phyloP scores from a whole-genome alignment of 2,888 invertebrate genomes.

The Cyrtodaria siliqua region DNA sequence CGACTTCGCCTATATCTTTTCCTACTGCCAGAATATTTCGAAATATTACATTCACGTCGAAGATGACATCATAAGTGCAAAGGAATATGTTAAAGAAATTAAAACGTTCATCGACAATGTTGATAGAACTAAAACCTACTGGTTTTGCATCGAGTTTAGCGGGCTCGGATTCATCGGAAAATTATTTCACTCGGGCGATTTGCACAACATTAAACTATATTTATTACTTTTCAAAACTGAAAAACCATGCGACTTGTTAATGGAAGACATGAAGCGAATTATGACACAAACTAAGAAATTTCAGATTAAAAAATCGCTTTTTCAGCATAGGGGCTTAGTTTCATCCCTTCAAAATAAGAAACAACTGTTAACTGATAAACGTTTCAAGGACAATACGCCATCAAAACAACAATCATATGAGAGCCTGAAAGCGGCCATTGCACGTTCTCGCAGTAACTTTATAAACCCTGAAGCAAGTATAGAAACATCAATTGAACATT shows the following conservation, averaged over 20 bases:
- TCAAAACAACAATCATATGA: not conserved
- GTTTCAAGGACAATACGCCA: constrained; percentile 12
- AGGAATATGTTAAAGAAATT: constrained; percentile 80
- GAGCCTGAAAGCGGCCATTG: not conserved
- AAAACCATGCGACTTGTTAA: constrained; percentile 46
- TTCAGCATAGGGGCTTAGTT: constrained; percentile 47
- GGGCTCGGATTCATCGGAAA: constrained; percentile 60
- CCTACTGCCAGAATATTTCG: constrained; percentile 78
- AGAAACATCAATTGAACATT: constrained; percentile 17
- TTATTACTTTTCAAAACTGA: constrained; percentile 43
- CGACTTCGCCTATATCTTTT: constrained; percentile 83
- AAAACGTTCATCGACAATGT: constrained; percentile 77
- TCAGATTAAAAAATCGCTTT: constrained; percentile 24
- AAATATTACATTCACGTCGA: constrained; percentile 84
- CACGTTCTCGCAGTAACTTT: not conserved
- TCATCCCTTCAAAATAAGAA: constrained; percentile 46
- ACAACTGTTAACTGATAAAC: constrained; percentile 19
- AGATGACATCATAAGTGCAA: constrained; percentile 82
- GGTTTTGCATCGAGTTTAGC: constrained; percentile 55
- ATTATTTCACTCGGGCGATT: constrained; percentile 42
- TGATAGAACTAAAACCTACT: constrained; percentile 16
- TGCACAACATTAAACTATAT: constrained; percentile 36
- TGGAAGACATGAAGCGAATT: constrained; percentile 35
- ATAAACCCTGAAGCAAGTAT: constrained; percentile 24
- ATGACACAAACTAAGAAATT: constrained; percentile 33